Evolutionary conservation across 2,888 invertebrate species (phyloP).

Genomic region (Druceiella hillmani): DNA sequence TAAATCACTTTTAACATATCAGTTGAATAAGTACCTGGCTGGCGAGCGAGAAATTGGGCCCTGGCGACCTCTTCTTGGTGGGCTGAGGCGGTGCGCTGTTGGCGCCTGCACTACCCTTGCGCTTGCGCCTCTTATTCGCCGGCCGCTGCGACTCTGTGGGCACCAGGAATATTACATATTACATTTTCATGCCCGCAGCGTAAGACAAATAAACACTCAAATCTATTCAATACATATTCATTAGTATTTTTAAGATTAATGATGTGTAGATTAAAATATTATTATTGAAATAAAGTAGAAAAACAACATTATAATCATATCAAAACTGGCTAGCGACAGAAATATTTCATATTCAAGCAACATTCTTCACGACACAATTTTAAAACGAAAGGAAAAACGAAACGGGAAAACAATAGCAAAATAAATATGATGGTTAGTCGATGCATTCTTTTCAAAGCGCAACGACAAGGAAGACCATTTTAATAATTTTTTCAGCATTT

Average conservation of each 20-base stretch:
- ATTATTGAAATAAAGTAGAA: too few species aligned
- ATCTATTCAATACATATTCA: conserved; percentile 4
- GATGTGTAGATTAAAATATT: conserved; percentile 5
- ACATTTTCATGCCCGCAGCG: neutral
- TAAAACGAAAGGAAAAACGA: too few species aligned
- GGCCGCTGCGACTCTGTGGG: conserved; percentile 86
- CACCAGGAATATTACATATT: neutral
- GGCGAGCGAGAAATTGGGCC: conserved; percentile 93
- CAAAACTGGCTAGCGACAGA: too few species aligned
- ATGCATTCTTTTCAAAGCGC: too few species aligned
- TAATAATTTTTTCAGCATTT: too few species aligned
- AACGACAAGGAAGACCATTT: too few species aligned
- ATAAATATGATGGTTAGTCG: too few species aligned
- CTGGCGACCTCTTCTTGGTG: conserved; percentile 93
- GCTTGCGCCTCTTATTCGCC: conserved; percentile 92
- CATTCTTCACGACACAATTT: too few species aligned
- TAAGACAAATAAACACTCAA: too few species aligned
- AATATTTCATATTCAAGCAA: too few species aligned
- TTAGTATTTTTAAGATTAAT: conserved; percentile 5
- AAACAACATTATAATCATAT: too few species aligned
- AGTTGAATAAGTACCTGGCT: conserved; percentile 63
- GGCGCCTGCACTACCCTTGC: conserved; percentile 89
- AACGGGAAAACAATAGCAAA: too few species aligned
- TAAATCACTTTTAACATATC: neutral
- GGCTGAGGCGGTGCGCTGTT: conserved; percentile 82